Base-by-base conservation (phyloP, 2,888 invertebrate species). In the Noctua comes region DNA sequence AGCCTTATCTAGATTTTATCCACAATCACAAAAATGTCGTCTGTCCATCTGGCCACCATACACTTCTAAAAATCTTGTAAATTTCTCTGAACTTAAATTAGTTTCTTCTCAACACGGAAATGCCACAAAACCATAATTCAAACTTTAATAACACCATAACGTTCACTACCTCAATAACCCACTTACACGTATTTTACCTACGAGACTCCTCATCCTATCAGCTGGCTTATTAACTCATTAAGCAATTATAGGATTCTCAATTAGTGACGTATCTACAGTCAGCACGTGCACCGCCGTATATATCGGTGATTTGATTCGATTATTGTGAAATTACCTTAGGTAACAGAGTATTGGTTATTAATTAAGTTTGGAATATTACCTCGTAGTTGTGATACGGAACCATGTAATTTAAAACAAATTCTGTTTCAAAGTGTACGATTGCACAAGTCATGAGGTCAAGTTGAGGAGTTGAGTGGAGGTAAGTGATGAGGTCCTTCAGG, bases 201-300 rank as follows among this genome's bases (percentile, higher is more conserved):
- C 54, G 18, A 64, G 73, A 73, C 59, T 70, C 27, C 68, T 72
- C 68, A 76, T 73, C 80, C 65, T 57, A 70, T 79, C 71, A 84
- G 48, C 48, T 27, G 21, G 64, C 78, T 86, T 79, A 86, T 79
- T 82, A 87, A 80, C 79, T 85, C 72, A 87, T 78, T 77, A 78
- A 71, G 54, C 88, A 86, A 86, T 87, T 82, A 86, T 85, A 82
- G 79, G 79, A 68, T 68, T 85, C 76, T 70, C 74, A 82, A 85
- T 85, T 82, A 87, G 48, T n/a, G 46, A 65, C 69, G 46, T 85
- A 66, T 36, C 31, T 69, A 66, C 76, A 65, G 64, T 40, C 24
- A 65, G 59, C 76, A 65, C 69, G 65, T 73, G 43, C 64, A 31
- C 13, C 54, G 13, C 13, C 54, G 13, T 36, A 57, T 8, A 21